Evolutionary conservation across 2,888 invertebrate species (phyloP).

Genomic region (Lomographa bimaculata): DNA sequence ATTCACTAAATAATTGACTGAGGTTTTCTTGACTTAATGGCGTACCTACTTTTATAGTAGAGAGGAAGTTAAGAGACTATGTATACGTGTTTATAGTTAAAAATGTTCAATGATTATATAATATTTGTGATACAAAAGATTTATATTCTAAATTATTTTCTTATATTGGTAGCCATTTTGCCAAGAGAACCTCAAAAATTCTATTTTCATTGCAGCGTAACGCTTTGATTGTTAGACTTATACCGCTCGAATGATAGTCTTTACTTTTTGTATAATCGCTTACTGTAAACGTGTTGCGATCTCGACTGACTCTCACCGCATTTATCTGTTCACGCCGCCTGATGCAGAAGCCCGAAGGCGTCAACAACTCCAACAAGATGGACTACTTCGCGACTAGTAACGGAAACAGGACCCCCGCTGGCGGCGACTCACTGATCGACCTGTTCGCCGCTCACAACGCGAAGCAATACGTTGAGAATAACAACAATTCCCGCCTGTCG

Average conservation of each 20-base stretch:
- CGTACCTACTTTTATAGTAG: too few relatives aligned
- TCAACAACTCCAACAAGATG: constrained; percentile 38
- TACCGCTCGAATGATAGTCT: constrained; percentile 13
- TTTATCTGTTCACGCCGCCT: constrained; percentile 45
- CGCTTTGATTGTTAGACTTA: constrained; percentile 9
- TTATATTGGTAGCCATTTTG: too few relatives aligned
- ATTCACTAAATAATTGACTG: too few relatives aligned
- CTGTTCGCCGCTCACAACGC: constrained; percentile 45
- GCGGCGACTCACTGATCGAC: constrained; percentile 56
- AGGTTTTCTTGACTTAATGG: too few relatives aligned
- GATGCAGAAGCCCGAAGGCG: constrained; percentile 43
- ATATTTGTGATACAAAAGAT: too few relatives aligned
- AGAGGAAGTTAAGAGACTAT: too few relatives aligned
- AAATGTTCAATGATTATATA: too few relatives aligned
- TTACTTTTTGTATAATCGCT: too few relatives aligned
- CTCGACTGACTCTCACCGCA: constrained; percentile 8
- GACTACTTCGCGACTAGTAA: constrained; percentile 45
- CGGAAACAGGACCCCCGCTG: constrained; percentile 47
- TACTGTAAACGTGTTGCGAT: constrained; percentile 4
- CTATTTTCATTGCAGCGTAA: constrained; percentile 1
- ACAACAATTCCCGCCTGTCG: constrained; percentile 58
- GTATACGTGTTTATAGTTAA: neutral
- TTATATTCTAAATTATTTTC: too few relatives aligned
- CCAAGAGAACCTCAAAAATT: constrained; percentile 1
- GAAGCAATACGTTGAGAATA: constrained; percentile 57